phyloP scores from a whole-genome alignment of 2,113 vertebrate species.

The Galeopterus variegatus region DNA sequence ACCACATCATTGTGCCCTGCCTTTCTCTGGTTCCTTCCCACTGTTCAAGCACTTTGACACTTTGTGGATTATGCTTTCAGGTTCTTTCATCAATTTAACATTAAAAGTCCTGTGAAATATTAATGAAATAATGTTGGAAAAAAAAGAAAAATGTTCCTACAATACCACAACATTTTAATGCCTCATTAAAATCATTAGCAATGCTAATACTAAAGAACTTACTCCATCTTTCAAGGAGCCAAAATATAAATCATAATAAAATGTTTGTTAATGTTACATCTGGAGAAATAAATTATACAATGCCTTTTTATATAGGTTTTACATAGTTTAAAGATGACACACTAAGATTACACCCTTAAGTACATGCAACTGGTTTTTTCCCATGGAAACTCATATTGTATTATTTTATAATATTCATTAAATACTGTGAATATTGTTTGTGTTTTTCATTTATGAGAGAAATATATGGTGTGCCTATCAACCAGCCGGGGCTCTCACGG shows the following conservation, averaged over 20 bases:
- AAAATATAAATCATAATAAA: slow-evolving; percentile 94
- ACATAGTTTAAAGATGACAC: slow-evolving; percentile 81
- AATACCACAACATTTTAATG: slow-evolving; percentile 93
- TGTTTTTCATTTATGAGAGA: slow-evolving; percentile 90
- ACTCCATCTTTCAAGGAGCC: slow-evolving; percentile 91
- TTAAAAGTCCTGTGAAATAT: slow-evolving; percentile 91
- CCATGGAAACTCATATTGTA: slow-evolving; percentile 80
- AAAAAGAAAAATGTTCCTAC: slow-evolving; percentile 93
- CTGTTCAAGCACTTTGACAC: slow-evolving; percentile 85
- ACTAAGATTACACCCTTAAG: slow-evolving; percentile 87
- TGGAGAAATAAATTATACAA: slow-evolving; percentile 90
- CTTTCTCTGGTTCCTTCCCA: slow-evolving; percentile 80
- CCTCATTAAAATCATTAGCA: slow-evolving; percentile 95
- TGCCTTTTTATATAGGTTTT: slow-evolving; percentile 86
- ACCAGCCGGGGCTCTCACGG: slow-evolving; percentile 83
- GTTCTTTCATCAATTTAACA: slow-evolving; percentile 91
- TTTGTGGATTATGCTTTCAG: slow-evolving; percentile 88
- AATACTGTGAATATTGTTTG: slow-evolving; percentile 87
- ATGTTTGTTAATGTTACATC: slow-evolving; percentile 90
- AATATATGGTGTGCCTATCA: slow-evolving; percentile 88
- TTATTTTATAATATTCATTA: slow-evolving; percentile 90
- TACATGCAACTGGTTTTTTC: slow-evolving; percentile 71
- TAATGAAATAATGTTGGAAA: slow-evolving; percentile 91
- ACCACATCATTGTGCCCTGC: slow-evolving; percentile 72
- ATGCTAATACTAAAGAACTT: slow-evolving; percentile 93